Percentiles rank a stretch among this genome's conserved stretches.
Evolutionary conservation across 2,113 vertebrate species (phyloP).

Genomic region (Leucosticte australis): DNA sequence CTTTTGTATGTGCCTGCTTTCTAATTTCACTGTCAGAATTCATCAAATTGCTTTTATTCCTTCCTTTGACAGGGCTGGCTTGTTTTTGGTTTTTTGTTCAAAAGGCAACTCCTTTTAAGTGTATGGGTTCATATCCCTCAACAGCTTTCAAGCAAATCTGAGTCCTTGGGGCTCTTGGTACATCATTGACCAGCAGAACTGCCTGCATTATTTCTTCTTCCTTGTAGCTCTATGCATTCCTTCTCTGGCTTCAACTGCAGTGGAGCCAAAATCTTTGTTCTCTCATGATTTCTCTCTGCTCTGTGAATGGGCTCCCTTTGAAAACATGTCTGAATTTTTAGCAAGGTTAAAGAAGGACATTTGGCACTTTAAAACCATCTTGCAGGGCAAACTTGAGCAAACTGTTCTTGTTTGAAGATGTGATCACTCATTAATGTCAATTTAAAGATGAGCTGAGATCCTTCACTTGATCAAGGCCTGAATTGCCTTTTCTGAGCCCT

Average conservation of each 20-base stretch:
- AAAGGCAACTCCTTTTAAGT: slow-evolving; percentile 15
- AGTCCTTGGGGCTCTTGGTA: background rate
- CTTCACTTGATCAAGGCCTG: background rate
- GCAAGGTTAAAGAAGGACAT: background rate
- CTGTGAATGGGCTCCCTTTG: background rate
- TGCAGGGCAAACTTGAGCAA: background rate
- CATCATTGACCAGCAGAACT: background rate
- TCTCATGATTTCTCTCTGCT: background rate
- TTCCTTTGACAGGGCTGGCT: background rate
- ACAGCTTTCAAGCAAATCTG: slow-evolving; percentile 14
- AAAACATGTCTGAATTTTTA: background rate
- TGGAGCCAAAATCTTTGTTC: background rate
- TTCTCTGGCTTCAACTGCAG: background rate
- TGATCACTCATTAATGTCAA: background rate
- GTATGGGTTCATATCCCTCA: background rate
- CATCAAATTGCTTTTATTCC: slow-evolving; percentile 8
- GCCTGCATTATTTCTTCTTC: background rate
- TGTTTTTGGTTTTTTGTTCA: background rate
- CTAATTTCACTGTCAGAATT: background rate
- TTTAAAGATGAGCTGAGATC: background rate
- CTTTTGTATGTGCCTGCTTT: background rate
- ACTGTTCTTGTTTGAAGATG: background rate
- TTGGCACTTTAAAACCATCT: background rate
- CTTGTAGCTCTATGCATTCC: background rate
- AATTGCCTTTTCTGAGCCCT: background rate